These are phyloP conservation scores for Myiotriccus ornatus DNA, from an alignment of 2,797 vertebrate species.

Conservation along the genomic window DNA sequence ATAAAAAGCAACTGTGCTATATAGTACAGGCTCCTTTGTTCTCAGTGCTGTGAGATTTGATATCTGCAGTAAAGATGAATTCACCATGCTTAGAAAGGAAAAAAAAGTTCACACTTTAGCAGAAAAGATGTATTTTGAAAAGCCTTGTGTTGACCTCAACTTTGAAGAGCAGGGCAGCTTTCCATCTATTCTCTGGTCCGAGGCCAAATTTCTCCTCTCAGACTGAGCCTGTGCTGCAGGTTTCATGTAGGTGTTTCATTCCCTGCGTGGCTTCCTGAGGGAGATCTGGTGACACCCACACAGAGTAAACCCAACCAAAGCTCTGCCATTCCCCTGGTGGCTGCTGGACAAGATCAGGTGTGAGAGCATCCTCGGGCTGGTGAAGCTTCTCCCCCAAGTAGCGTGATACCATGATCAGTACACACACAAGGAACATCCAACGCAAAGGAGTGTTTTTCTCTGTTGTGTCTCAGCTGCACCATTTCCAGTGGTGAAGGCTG, in stretches of 20 bases:
- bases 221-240: neutral
- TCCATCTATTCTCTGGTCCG: neutral
- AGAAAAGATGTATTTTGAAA: neutral
- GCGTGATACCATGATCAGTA: accelerated
- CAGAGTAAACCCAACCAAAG: accelerated
- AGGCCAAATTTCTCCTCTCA: neutral
- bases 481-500: accelerated
- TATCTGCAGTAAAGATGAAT: neutral
- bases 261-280: neutral
- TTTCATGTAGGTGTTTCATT: neutral
- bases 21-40: constrained; percentile 11
- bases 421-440: neutral
- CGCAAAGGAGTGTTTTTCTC: neutral
- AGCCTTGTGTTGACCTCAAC: neutral
- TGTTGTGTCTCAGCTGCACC: neutral
- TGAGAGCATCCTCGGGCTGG: neutral
- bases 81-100: neutral
- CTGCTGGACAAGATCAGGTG: neutral
- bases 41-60: neutral
- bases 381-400: accelerated
- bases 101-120: neutral
- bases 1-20: neutral
- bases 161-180: neutral
- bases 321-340: accelerated
- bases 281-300: neutral